Conservation (phyloP, 2,113 vertebrate genomes). For the Macrotus californicus region DNA sequence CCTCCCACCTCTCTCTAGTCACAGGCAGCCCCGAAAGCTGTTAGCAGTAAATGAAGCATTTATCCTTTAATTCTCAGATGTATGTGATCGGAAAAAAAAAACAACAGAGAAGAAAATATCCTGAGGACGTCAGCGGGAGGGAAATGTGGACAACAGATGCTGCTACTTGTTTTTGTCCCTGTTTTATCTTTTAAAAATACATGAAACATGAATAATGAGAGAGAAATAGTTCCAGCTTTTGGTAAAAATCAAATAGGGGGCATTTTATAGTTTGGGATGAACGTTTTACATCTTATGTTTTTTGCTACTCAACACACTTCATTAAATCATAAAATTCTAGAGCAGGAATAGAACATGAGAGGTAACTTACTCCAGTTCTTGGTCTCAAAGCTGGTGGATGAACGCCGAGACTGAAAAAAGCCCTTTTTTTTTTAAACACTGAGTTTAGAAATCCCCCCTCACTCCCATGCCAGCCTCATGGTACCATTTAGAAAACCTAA, state of each 20-base stretch:
- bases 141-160: conserved; percentile 77
- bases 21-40: not conserved
- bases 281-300: conserved; percentile 11
- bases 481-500: not conserved
- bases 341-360: not conserved
- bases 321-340: not conserved
- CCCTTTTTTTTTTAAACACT: not conserved
- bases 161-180: conserved; percentile 69
- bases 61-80: conserved; percentile 59
- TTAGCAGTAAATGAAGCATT: conserved; percentile 34
- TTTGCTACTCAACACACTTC: not conserved
- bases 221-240: conserved; percentile 66
- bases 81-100: conserved; percentile 53
- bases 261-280: conserved; percentile 34
- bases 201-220: conserved; percentile 71
- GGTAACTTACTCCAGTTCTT: not conserved
- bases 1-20: not conserved
- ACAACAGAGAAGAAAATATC: conserved; percentile 65
- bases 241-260: not conserved
- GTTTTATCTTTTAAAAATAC: conserved; percentile 76
- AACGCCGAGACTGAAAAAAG: not conserved
- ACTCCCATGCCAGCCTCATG: not conserved
- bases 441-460: not conserved
- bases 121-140: conserved; percentile 64
- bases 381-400: not conserved